phyloP scores from a whole-genome alignment of 2,888 invertebrate genomes.

The Conops quadrifasciatus region DNA sequence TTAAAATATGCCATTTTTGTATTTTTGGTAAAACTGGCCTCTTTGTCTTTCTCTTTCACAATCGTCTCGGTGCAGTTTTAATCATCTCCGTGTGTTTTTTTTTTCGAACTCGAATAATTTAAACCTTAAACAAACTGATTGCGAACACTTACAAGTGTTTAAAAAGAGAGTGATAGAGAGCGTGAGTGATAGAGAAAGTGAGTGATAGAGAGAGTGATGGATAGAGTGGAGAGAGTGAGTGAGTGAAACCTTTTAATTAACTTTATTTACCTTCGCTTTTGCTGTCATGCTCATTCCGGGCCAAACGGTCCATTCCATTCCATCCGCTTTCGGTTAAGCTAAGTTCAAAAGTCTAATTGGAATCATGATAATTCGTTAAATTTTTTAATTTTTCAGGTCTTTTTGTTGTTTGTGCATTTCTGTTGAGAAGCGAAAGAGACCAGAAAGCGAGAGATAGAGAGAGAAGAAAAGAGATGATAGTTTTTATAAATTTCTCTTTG shows the following conservation, averaged over 20 bases:
- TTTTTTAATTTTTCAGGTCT: conserved; percentile 17
- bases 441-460: no score
- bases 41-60: neutral
- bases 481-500: neutral
- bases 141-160: no score
- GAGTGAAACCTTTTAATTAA: neutral
- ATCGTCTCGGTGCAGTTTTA: neutral
- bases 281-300: neutral
- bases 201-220: neutral
- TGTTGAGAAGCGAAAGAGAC: neutral
- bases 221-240: neutral
- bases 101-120: neutral
- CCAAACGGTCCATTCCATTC: neutral
- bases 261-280: neutral
- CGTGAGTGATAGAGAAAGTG: neutral
- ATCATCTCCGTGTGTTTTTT: neutral
- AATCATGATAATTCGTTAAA: conserved; percentile 34
- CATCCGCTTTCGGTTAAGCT: neutral
- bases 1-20: neutral
- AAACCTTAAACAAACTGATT: neutral
- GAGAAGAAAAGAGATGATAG: neutral
- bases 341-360: conserved; percentile 32
- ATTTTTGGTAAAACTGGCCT: neutral
- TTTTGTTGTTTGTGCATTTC: neutral
- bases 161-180: neutral